Base-by-base conservation (phyloP, 2,888 invertebrate species). In the Stenoptilia bipunctidactyla region DNA sequence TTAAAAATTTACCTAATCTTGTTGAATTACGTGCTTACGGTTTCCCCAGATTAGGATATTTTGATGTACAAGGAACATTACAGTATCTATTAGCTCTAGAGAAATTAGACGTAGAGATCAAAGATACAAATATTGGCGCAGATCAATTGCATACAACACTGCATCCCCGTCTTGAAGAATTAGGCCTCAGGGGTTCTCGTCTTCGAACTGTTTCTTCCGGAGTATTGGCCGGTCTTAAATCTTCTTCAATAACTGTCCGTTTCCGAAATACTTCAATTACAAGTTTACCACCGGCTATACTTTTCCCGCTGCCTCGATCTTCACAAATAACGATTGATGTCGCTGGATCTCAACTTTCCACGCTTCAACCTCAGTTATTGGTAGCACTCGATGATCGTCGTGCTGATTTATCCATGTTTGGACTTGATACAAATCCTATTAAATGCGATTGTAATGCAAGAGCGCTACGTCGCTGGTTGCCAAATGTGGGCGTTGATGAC, bases 221-320 rank as follows among this genome's bases (percentile, higher is more conserved):
- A 41, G 91, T 94, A 0, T 69, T 96, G 39, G 94, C 93, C 0
- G 95, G 95, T 4, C 80, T 94, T 1, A 92, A 93, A 59, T 89
- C 90, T 13, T 88, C 88, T 10, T 70, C 87, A 9, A 86, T 96
- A 1, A 85, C 83, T 0, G 88, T 96, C n/a, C 87, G 90, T 40
- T 77, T 96, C 37, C 87, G 89, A 38, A 93, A 95, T 56, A 95
- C 96, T 0, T 94, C 94, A 1, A 72, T 96, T 5, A 87, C 88
- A 10, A 84, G 87, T 9, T 74, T 96, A 40, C 94, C 95, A 0
- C 91, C 94, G 2, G 92, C 94, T 1, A 66, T 96, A 14, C 88
- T 96, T 42, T 94, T 95, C 60, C 94, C 96, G 0, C 87, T 96
- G 13, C 96, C 96, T 0, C 86, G 94, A 55, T 96, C 96, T 1